Conservation (phyloP, 2,797 vertebrate species). For the Notolepis coatsorum region DNA sequence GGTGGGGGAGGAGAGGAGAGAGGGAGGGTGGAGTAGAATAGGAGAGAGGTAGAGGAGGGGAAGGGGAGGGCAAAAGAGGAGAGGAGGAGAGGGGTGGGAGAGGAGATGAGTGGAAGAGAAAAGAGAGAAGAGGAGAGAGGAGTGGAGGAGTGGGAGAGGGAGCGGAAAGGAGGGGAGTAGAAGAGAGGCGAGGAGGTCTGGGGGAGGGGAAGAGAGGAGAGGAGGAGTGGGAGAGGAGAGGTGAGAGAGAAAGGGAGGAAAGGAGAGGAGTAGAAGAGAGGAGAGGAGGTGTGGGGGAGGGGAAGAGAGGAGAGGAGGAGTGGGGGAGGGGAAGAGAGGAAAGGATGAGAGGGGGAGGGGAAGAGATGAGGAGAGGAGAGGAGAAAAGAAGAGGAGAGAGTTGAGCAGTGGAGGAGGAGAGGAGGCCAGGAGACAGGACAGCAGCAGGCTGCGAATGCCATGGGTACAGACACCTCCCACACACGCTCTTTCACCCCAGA, state of each 20-base stretch:
- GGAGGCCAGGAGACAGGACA: not conserved
- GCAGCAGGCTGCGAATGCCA: not conserved
- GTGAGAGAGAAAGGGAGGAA: too few species aligned
- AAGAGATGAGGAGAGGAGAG: not conserved
- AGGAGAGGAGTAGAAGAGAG: not conserved
- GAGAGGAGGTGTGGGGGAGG: too few species aligned
- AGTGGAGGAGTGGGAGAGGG: not conserved
- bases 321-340: slow-evolving; percentile 12
- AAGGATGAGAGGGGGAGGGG: too few species aligned
- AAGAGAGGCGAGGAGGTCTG: slow-evolving; percentile 34
- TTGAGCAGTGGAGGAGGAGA: not conserved
- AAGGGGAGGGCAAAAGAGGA: too few species aligned
- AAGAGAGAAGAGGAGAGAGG: not conserved
- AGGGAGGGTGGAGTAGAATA: not conserved
- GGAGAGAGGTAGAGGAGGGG: not conserved
- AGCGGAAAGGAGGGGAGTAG: not conserved
- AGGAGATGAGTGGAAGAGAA: not conserved
- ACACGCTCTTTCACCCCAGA: slow-evolving; percentile 53
- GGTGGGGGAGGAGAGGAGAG: not conserved
- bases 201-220: not conserved
- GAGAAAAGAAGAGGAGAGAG: too few species aligned
- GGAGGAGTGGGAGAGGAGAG: not conserved
- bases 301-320: slow-evolving; percentile 29
- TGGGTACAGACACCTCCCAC: slow-evolving; percentile 15
- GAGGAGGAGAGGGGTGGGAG: slow-evolving; percentile 33